A percentile compares a stretch with the other conserved stretches of the same genome.
Evolutionary conservation across 2,797 vertebrate genomes (phyloP).

Genomic region (Champsocephalus esox): DNA sequence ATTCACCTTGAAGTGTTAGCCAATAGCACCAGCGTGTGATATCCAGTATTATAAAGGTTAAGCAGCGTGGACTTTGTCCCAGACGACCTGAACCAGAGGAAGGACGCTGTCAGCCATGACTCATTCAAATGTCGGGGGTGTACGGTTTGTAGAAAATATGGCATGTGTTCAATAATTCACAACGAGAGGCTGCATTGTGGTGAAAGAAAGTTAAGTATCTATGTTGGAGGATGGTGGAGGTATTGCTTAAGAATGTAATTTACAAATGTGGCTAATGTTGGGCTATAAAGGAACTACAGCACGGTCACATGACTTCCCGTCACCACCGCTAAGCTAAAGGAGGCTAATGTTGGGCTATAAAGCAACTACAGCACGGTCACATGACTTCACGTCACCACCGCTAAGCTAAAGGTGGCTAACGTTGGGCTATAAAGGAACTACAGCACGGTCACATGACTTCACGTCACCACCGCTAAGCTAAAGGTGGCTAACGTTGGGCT

Average conservation of each 20-base stretch:
- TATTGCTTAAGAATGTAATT: not conserved
- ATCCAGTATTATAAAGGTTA: not conserved
- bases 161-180: constrained; percentile 27
- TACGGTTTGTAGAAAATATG: constrained; percentile 40
- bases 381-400: no score
- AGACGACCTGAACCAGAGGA: constrained; percentile 8
- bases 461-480: no score
- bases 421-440: no score
- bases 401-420: no score
- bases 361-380: no score
- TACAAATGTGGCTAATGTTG: no score
- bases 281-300: no score
- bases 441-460: no score
- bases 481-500: no score
- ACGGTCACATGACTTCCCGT: no score
- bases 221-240: not conserved
- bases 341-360: no score
- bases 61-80: constrained; percentile 48
- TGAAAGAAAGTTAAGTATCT: not conserved
- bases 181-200: constrained; percentile 26
- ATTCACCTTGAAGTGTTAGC: not conserved
- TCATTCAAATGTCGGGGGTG: constrained; percentile 24
- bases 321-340: no score
- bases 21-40: not conserved
- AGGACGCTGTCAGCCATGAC: constrained; percentile 7